Evolutionary conservation across 2,797 vertebrate species (phyloP), one percentile per base, ranked within the genome.

Genomic region (Tokudaia tokunoshimensis): DNA sequence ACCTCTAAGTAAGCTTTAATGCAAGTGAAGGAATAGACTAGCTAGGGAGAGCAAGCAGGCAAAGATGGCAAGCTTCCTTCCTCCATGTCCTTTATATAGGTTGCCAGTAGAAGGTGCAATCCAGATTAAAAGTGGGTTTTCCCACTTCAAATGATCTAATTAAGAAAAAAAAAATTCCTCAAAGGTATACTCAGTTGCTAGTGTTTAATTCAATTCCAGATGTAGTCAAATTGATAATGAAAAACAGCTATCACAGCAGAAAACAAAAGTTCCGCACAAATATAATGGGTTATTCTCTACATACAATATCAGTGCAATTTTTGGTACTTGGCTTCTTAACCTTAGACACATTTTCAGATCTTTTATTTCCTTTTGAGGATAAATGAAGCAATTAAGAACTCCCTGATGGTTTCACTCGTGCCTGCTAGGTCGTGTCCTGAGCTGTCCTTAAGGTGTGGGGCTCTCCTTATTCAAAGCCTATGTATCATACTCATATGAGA

Each of bases 281-380:
- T 74, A 92, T 34, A n/a, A 70, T 34, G 82, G 34, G 93, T 96
- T 89, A 76, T 61, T 61, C 59, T 81, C 15, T 24, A 70, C 20
- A 65, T 83, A 89, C 79, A 59, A 93, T 0, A 55, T 75, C 70
- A 96, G 65, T 95, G 92, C 96, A 94, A 31, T 82, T 92, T 65
- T 92, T 93, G 78, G 70, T 57, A 80, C 20, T 47, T 81, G 37
- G 7, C 57, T 65, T 90, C 84, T 87, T 3, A 87, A 93, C 92
- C 4, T 50, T 74, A 70, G n/a, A 44, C 82, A 37, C 59, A 63
- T 84, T 80, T 95, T 76, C 15, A 70, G n/a, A 44, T 74, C 93
- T 92, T 20, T 24, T 31, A 83, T 19, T 93, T 63, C 41, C 57
- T 83, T 76, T 50, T 31, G 20, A 26, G 79, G 72, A 59, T 24